A percentile compares a stretch with the other conserved stretches of the same genome.
These are phyloP conservation scores for Wiebesia pumilae DNA, from an alignment of 1,140 invertebrate species.

Conservation along the genomic window DNA sequence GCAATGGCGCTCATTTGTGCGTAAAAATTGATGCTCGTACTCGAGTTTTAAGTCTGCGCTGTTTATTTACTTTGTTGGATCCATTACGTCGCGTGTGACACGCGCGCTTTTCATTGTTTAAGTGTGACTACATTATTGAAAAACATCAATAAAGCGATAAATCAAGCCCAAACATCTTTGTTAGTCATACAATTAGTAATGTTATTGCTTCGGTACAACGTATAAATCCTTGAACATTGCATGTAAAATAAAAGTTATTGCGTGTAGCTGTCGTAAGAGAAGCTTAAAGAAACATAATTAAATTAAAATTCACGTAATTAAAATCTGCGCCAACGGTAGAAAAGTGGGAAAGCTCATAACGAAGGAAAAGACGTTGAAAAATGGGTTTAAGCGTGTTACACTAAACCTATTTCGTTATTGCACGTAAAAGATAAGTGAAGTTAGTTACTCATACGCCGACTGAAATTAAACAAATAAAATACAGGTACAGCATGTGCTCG, in stretches of 20 bases:
- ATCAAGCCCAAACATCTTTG: background rate
- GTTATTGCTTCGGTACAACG: background rate
- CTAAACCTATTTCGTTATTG: background rate
- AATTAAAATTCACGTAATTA: background rate
- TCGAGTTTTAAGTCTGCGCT: no score
- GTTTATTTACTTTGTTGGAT: background rate
- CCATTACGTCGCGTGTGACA: no score
- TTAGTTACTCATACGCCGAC: background rate
- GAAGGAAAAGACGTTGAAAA: background rate
- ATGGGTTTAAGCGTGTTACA: background rate
- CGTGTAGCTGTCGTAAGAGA: background rate
- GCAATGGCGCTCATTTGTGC: no score
- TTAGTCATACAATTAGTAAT: background rate
- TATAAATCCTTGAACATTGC: background rate
- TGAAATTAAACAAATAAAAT: constrained; percentile 24
- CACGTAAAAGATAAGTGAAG: background rate
- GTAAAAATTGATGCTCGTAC: no score
- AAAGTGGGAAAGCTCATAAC: no score
- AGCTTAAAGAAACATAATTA: background rate
- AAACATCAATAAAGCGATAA: background rate
- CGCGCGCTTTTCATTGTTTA: background rate
- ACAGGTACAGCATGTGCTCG: background rate
- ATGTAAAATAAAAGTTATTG: background rate
- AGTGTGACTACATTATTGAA: background rate
- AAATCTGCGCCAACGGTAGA: no score